Evolutionary conservation across 53 echinoderm and acorn worm genomes (phyloP), one percentile per base, ranked within the genome.

Genomic region (Holothuria leucospilota): DNA sequence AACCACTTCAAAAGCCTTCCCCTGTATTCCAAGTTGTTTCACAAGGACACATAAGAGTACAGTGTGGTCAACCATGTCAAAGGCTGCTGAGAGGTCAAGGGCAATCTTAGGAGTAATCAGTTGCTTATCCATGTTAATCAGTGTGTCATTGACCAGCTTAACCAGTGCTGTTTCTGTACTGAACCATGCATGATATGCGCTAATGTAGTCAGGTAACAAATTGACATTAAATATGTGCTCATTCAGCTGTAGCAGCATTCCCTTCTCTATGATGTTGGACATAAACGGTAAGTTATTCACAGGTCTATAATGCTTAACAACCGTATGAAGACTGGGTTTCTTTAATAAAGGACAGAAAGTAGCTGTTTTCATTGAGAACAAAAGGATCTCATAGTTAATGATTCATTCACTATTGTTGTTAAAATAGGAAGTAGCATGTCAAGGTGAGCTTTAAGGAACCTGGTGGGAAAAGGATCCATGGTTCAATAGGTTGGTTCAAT

Each of bases 111-210:
- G 34, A 10, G 81, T 81, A 34, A 81, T 6, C 29, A 25, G 5
- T 81, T 81, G 61, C 62, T 62, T 59, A 62, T 81, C 81, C 6
- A 78, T 78, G 24, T 52, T 51, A 25, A 52, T 18, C 56, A 78
- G 27, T 58, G 56, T 2, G 41, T 72, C 72, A 40, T 72, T 72
- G 30, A 40, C 41, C 41, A 72, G 39, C 21, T 72, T 72, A 13
- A n/a, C n/a, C n/a, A 5, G 72, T 72, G 72, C 72, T 0, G 39
- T 72, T 72, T 72, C 72, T 26, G 72, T 39, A 40, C 72, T 72
- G 41, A 16, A 72, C 9, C 13, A 29, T 40, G 30, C 72, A 13
- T 41, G 38, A 40, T 72, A 39, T 14, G 72, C 72, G 39, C 72
- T 72, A 40, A 72, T 72, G 21, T 72, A 72, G 72, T 27, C 29